These are phyloP conservation scores for Rhyzopertha dominica DNA, from an alignment of 1,140 invertebrate genomes.

Conservation along the genomic window DNA sequence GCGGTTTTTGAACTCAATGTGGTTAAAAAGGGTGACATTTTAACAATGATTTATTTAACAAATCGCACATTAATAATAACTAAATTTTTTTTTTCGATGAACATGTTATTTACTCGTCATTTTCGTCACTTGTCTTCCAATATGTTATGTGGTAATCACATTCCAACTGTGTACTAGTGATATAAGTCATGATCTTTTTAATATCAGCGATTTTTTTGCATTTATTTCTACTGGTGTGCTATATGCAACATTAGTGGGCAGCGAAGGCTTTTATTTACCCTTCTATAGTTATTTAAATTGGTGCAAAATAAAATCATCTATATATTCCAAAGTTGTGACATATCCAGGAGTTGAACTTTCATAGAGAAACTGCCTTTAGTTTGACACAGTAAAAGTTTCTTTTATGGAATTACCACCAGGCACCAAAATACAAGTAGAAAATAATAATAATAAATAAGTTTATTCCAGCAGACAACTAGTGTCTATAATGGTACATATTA, in stretches of 20 bases:
- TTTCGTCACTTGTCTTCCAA: no score
- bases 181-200: no score
- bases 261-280: neutral
- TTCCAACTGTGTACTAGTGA: no score
- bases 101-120: no score
- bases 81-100: no score
- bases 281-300: constrained; percentile 19
- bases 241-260: constrained; percentile 10
- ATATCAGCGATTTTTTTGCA: constrained; percentile 16
- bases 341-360: constrained; percentile 20
- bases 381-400: constrained; percentile 18
- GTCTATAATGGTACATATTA: no score
- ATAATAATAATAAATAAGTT: no score
- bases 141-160: no score
- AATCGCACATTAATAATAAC: neutral
- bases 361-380: constrained; percentile 20
- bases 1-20: no score
- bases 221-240: constrained; percentile 13
- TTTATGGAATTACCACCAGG: constrained; percentile 2
- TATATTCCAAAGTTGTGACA: constrained; percentile 12
- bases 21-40: no score
- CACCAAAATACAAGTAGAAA: neutral
- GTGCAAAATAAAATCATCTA: constrained; percentile 9
- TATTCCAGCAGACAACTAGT: no score
- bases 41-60: constrained; percentile 9